These are phyloP conservation scores for Dallia pectoralis DNA, from an alignment of 2,797 vertebrate genomes.

Conservation along the genomic window DNA sequence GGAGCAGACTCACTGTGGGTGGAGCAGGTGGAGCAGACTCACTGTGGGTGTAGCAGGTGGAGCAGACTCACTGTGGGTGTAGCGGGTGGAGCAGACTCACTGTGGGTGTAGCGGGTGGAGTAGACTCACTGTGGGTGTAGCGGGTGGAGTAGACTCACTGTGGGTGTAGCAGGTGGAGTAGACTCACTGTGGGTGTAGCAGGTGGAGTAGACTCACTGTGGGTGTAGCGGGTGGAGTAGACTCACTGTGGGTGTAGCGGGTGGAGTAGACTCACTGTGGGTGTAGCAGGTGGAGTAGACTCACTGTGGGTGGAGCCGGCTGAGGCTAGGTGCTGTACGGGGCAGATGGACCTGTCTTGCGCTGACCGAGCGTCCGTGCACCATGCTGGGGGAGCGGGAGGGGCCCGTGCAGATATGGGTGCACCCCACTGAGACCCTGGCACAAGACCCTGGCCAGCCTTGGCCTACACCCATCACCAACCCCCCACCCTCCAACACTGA, in stretches of 20 bases:
- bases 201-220: background rate
- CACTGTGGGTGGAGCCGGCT: slow-evolving; percentile 11
- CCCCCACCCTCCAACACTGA: slow-evolving; percentile 60
- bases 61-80: no score
- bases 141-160: no score
- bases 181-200: background rate
- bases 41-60: background rate
- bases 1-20: no score
- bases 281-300: slow-evolving; percentile 1
- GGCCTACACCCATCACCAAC: slow-evolving; percentile 67
- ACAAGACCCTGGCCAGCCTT: slow-evolving; percentile 65
- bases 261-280: background rate
- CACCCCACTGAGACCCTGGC: slow-evolving; percentile 76
- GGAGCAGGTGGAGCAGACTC: background rate
- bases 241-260: background rate
- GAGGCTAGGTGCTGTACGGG: slow-evolving; percentile 61
- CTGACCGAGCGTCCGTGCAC: slow-evolving; percentile 74
- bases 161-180: slow-evolving; percentile 27
- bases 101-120: background rate
- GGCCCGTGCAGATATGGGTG: slow-evolving; percentile 65
- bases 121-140: background rate
- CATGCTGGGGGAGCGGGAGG: slow-evolving; percentile 65
- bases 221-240: no score
- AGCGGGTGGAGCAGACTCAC: slow-evolving; percentile 38
- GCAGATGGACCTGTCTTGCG: slow-evolving; percentile 84